Base-by-base conservation (phyloP, 2,888 invertebrate genomes). In the Philopedon plagiatum region DNA sequence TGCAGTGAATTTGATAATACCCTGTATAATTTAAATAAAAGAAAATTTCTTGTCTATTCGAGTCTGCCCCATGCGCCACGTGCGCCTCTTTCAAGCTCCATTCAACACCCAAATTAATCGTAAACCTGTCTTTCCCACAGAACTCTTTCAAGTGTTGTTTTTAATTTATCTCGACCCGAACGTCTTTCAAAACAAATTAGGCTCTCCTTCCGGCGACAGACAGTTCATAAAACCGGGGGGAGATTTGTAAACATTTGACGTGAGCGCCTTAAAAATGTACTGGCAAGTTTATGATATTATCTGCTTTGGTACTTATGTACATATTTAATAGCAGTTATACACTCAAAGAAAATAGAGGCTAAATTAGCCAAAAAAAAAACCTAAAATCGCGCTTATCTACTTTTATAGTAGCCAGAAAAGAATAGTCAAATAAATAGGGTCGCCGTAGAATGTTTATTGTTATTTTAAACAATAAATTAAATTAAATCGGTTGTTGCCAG, bases 61-160 rank as follows among this genome's bases (percentile, higher is more conserved):
- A 19, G 11, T 26, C 49, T 21, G 46, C n/a, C 32, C 29, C n/a
- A 29, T 29, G 46, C 32, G 51, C 39, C 49, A 63, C 51, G 63
- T 51, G 51, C 63, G 63, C 15, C 39, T n/a, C 15, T 37, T 63
- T 63, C 23, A 37, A 23, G 54, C 49, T 34, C 49, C 21, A 39
- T 51, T 63, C 51, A 54, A 21, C 63, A 13, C 51, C 26, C 19
- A 63, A 63, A 63, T 63, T 63, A 63, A 63, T 63, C 63, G 37
- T 54, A 54, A 37, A n/a, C 34, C 54, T 63, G 51, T 63, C 63
- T 11, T 63, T 63, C 39, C 63, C 51, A 63, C 63, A 37, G 63
- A 63, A 63, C 54, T 63, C 63, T 63, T 51, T 34, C n/a, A 5
- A 41, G 26, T 23, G 41, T 23, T 23, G 21, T 5, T 41, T 58